Base-by-base conservation (phyloP, 1,140 invertebrate genomes). In the Bombus pyrosoma region DNA sequence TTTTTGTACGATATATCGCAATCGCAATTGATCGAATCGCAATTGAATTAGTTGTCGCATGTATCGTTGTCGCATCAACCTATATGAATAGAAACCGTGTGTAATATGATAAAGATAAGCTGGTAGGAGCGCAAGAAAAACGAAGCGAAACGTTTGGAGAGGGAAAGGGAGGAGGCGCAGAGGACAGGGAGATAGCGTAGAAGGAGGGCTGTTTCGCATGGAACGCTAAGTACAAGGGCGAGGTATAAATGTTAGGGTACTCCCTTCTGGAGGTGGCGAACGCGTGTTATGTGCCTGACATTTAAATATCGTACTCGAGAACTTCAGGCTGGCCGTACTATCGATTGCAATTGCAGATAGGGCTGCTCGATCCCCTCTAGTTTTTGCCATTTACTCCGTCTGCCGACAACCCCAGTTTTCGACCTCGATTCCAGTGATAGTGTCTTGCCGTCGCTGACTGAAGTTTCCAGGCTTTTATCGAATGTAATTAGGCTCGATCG, bases 281-380 rank as follows among this genome's bases (percentile, higher is more conserved):
- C 90, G 83, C 89, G 93, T 92, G 93, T 92, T 93, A 93, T 94
- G 93, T 91, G 91, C 87, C 92, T 94, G 94, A 94, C 94, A 95
- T 95, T 95, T 94, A 95, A 95, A 95, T 95, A 94, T 94, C 93
- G 92, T 91, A 89, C 90, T 47, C 43, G 77, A 90, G 90, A 81
- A 83, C 87, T 84, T 86, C 79, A 43, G 81, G 76, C 76, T 47
- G 73, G 81, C 71, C 74, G 80, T 87, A 72, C 77, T 91, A 94
- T 94, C 91, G 93, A 94, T 94, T 91, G 90, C 88, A 87, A 89
- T 92, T 91, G 86, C 77, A 91, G 93, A 93, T 93, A 93, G 88
- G 79, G 76, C 86, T 62, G 83, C 53, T 83, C 66, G 62, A 66
- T 57, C 71, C 57, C 25, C 69, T 25, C 39, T 68, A 22, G 34